Base-by-base conservation (phyloP, 2,113 vertebrate species). In the Salvator merianae region DNA sequence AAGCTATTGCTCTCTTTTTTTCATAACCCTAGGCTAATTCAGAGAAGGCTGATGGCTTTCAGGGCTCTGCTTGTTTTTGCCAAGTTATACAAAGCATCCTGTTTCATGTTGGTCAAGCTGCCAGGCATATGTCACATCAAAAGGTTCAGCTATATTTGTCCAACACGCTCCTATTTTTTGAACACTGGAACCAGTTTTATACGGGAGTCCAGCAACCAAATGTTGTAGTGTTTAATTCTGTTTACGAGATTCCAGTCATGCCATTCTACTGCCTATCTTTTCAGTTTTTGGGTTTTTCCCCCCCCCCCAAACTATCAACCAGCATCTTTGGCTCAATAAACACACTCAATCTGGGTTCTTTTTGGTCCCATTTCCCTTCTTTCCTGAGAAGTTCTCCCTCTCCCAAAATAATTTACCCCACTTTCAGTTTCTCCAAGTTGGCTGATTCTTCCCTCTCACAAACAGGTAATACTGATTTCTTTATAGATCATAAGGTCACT, bases 31-130 rank as follows among this genome's bases (percentile, higher is more conserved):
- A 22, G 14, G 0, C 0, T 3, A 24, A 2, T 53, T 87, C 90
- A 80, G 38, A 83, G 81, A 78, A 38, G 75, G 72, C 88, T 63
- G 81, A 74, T 7, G 82, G 82, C 77, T 91, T 89, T 83, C 79
- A 89, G 85, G 83, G 90, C 87, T 86, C 71, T 85, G 74, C 83
- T 89, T 94, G 81, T 89, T 92, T 92, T 76, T 89, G 89, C 86
- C 92, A 94, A 92, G 88, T 79, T 55, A 85, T 71, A 79, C 78
- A 82, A 87, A 93, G 77, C 84, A 36, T 89, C 93, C 88, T 86
- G 34, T 91, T 90, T 86, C 83, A 85, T 90, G 30, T 82, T 47
- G 66, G 81, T 88, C 26, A 13, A 76, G 74, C 63, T 81, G 92
- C 87, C 91, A 92, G 87, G 82, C 81, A 90, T 90, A 81, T 85